These are phyloP conservation scores for Euplagia quadripunctaria DNA, from an alignment of 2,888 invertebrate species.

Conservation along the genomic window DNA sequence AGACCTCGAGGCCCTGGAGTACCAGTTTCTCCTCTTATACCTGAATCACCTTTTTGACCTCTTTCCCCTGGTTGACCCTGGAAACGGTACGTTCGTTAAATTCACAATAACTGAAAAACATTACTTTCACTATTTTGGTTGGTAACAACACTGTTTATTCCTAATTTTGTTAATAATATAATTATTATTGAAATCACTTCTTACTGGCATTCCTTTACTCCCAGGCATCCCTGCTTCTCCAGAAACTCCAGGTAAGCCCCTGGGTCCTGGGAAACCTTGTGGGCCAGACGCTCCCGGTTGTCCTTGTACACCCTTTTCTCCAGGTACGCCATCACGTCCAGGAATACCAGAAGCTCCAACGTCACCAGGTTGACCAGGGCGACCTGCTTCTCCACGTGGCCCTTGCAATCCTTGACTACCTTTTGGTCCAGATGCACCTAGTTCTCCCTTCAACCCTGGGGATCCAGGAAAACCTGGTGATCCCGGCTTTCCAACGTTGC, in stretches of 20 bases:
- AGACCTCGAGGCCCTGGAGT: constrained; percentile 91
- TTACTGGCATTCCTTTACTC: constrained; percentile 91
- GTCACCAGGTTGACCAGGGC: constrained; percentile 93
- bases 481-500: constrained; percentile 93
- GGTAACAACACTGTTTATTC: neutral
- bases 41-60: constrained; percentile 93
- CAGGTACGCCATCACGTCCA: constrained; percentile 93
- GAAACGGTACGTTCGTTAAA: constrained; percentile 26
- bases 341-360: constrained; percentile 91
- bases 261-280: constrained; percentile 94
- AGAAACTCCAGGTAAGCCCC: constrained; percentile 92
- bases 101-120: neutral
- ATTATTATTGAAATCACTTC: constrained; percentile 26
- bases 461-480: constrained; percentile 95
- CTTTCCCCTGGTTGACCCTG: constrained; percentile 93
- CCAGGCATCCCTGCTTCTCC: constrained; percentile 92
- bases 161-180: neutral
- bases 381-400: constrained; percentile 93
- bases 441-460: constrained; percentile 94
- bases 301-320: constrained; percentile 93
- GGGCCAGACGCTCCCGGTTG: constrained; percentile 91
- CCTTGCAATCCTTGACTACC: constrained; percentile 95
- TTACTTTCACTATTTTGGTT: neutral
- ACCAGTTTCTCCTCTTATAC: constrained; percentile 92
- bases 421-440: constrained; percentile 91